Evolutionary conservation across 2,797 vertebrate genomes (phyloP), one percentile per base, ranked within the genome.

Genomic region (Sebastes baramenuke): DNA sequence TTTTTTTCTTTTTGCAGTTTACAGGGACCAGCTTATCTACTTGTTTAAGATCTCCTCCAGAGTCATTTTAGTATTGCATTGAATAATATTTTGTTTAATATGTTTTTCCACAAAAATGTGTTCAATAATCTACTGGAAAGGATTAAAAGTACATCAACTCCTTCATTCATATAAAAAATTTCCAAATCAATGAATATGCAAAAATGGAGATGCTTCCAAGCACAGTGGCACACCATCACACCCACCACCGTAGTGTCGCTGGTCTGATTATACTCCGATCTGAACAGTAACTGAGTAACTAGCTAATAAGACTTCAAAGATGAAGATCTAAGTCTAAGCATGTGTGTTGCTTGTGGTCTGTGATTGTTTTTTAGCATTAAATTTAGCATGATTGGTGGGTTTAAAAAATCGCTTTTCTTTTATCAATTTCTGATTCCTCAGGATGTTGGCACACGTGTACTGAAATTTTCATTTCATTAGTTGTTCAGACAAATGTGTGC

Each of bases 111-210:
- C 2, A 72, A 36, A 83, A 76, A 69, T 7, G 30, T 49, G 32
- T 20, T 81, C 5, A 24, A 4, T 78, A 64, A 77, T 75, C 62
- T 69, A 71, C 72, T 49, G 7, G 27, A 80, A 75, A 75, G n/a
- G 46, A 87, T 89, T 85, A 75, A n/a, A 83, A 81, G 34, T 2
- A 65, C n/a, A 10, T 79, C 22, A 65, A 22, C 55, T 60, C 0
- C 52, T 81, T 81, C 24, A 10, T 69, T 58, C 34, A 79, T 61
- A 78, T 89, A 5, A 75, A 30, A 82, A 79, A 77, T 75, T 82
- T 8, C 16, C 36, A 77, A 75, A 59, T 65, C 18, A 68, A 72
- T 83, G 71, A 86, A 77, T 86, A 82, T 87, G 83, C 60, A 86
- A 82, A 79, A 73, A 25, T 0, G 2, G 27, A 20, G 2, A 78